These are phyloP conservation scores for Lerista edwardsae DNA, from an alignment of 2,797 vertebrate genomes.

Conservation along the genomic window DNA sequence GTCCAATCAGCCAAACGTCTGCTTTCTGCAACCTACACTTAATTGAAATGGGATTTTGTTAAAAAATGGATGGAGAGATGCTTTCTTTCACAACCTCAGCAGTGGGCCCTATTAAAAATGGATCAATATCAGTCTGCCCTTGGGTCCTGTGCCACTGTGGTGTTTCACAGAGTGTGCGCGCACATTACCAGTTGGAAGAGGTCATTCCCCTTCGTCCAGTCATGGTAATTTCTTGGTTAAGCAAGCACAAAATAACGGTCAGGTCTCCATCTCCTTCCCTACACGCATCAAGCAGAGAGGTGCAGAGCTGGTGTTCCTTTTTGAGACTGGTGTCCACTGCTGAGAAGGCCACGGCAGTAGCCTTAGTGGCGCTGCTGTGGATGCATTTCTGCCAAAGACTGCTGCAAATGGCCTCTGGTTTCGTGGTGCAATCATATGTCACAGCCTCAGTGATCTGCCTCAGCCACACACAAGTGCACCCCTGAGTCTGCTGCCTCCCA, in stretches of 20 bases:
- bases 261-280: too few species aligned
- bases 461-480: too few species aligned
- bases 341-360: too few species aligned
- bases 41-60: neutral
- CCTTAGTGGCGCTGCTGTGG: too few species aligned
- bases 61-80: neutral
- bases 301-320: too few species aligned
- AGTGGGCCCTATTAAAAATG: conserved; percentile 11
- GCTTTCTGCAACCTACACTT: accelerated
- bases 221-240: neutral
- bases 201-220: neutral
- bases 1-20: neutral
- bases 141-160: neutral
- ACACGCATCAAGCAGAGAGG: too few species aligned
- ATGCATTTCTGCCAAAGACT: too few species aligned
- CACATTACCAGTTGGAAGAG: accelerated
- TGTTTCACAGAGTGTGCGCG: neutral
- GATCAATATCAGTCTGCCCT: conserved; percentile 22
- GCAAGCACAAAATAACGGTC: neutral
- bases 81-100: conserved; percentile 30
- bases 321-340: too few species aligned
- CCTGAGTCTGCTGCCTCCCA: too few species aligned
- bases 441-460: too few species aligned
- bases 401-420: too few species aligned
- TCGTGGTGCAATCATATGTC: too few species aligned